Evolutionary conservation across 2,888 invertebrate genomes (phyloP), one percentile per base, ranked within the genome.

Genomic region (Drosophila kanekoi): DNA sequence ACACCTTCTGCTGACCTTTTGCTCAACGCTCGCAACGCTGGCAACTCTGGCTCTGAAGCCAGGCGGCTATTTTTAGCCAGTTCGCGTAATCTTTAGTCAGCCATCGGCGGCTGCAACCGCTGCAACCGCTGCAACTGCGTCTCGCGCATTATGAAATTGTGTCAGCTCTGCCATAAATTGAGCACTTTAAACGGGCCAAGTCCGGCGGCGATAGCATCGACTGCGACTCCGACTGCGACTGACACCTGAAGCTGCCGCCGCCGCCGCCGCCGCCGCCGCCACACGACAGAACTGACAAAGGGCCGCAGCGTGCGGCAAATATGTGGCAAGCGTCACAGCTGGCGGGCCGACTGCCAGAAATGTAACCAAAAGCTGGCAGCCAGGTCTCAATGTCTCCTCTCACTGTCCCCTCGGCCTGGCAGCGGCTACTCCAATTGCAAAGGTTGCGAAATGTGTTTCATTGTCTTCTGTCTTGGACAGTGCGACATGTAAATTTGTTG

Each of bases 91-190:
- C 80, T 72, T 58, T 52, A 8, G 69, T 48, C 70, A 48, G 52
- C 32, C 64, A 71, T 73, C 74, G 62, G 53, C 53, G 20, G 32
- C 62, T 49, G 67, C 44, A 28, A 10, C 33, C 1, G 41, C 54
- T 56, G 18, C 44, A 28, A 10, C 33, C 3, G 41, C 54, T 56
- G 18, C 47, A 43, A 35, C 37, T 45, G 58, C 66, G 77, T 84
- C 72, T 70, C 53, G 69, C 48, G 75, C 79, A 77, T 87, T 87
- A 88, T 81, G 79, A 87, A 88, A 87, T 83, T 81, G 87, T 87
- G 85, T 85, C 87, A 87, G 83, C 69, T 76, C 69, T 45, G 82
- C 71, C 79, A 88, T 86, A 86, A 88, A 88, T 85, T 81, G 79
- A 72, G 69, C 77, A 73, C 83, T 84, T 83, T 82, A 72, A 79